phyloP scores from a whole-genome alignment of 2,888 invertebrate species.

The Himalopsyche kuldschensis region DNA sequence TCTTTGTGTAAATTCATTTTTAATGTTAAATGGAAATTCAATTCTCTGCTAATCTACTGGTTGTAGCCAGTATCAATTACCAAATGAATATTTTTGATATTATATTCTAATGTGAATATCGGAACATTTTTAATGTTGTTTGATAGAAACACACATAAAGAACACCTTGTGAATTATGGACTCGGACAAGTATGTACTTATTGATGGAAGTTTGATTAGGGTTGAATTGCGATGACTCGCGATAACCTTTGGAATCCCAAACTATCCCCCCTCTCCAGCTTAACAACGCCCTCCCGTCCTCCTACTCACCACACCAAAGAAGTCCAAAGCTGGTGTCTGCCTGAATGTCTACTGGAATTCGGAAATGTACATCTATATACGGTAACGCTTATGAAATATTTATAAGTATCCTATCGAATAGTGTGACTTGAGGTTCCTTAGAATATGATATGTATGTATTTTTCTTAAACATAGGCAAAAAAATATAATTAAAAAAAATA shows the following conservation, averaged over 20 bases:
- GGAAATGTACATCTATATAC: neutral
- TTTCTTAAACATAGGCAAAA: too few relatives aligned
- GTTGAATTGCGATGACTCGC: slow-evolving; percentile 23
- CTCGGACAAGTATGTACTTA: neutral
- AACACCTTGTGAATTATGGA: neutral
- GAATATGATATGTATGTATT: too few relatives aligned
- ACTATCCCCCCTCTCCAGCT: neutral
- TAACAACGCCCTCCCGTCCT: neutral
- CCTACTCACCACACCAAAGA: neutral
- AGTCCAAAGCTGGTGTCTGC: slow-evolving; percentile 7
- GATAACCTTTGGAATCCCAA: slow-evolving; percentile 20
- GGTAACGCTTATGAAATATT: neutral
- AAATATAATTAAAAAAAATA: too few relatives aligned
- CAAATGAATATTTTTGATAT: too few relatives aligned
- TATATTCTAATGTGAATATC: too few relatives aligned
- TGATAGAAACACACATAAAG: neutral
- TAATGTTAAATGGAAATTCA: too few relatives aligned
- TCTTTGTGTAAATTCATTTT: too few relatives aligned
- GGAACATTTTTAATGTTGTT: too few relatives aligned
- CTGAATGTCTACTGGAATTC: slow-evolving; percentile 3
- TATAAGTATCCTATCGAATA: neutral
- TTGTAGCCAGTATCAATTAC: too few relatives aligned
- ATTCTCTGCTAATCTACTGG: too few relatives aligned
- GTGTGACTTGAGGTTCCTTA: neutral
- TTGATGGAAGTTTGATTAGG: slow-evolving; percentile 33